Base-by-base conservation (phyloP, 1,140 invertebrate species). In the Hylyphantes graminicola region DNA sequence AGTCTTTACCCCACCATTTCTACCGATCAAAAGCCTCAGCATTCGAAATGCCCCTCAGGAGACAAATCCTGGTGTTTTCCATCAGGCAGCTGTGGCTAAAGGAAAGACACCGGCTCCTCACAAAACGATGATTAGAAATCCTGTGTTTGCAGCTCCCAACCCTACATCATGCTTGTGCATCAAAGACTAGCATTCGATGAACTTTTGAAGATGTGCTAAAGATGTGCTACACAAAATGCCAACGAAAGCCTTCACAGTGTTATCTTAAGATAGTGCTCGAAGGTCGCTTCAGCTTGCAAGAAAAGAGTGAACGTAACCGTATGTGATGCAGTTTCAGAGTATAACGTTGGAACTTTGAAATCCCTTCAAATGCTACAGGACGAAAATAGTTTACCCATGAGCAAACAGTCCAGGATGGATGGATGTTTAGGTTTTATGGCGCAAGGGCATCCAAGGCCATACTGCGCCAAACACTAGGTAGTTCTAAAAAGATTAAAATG, bases 221-320 rank as follows among this genome's bases (percentile, higher is more conserved):
- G 54, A 8, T 63, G 73, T 21, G 50, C n/a, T n/a, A 76, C 57
- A 11, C 73, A 76, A 61, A 76, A 7, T 61, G n/a, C 55, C 8
- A 76, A 76, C 61, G 61, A 78, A 13, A 53, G 10, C 19, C 12
- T 78, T 2, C 63, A 79, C 7, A 79, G 9, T 19, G 12, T 65
- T 2, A 57, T 79, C 15, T 79, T 48, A 35, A 57, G 63, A 6
- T 55, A 68, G 17, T 68, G 76, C 53, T 50, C 51, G 6, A 67
- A 79, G 48, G 10, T 15, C 13, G 11, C 64, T 15, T 54, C 64
- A 6, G 19, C 64, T 2, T 79, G n/a, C 12, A 54, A n/a, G 3
- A 59, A 53, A 19, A 11, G 35, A 53, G 48, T 53, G 54, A 35
- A 65, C 2, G 9, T 64, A 13, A 61, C 63, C 11, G 55, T 61